phyloP scores from a whole-genome alignment of 2,113 vertebrate species.

The Embiotoca jacksoni region DNA sequence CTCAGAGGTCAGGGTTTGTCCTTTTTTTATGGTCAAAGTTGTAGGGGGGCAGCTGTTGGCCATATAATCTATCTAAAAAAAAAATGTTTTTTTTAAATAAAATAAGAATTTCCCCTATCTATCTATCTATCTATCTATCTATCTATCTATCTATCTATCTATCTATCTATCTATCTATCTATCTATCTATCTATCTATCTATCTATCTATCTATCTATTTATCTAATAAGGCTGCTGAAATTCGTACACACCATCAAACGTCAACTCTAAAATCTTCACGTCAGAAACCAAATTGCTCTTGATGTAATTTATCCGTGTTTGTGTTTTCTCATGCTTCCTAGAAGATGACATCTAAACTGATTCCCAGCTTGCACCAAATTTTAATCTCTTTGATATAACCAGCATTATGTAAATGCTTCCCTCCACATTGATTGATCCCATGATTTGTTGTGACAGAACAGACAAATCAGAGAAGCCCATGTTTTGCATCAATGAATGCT shows the following conservation, averaged over 20 bases:
- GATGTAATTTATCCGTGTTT: slow-evolving; percentile 43
- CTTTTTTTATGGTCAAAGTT: slow-evolving; percentile 10
- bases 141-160: too few species aligned
- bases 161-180: too few species aligned
- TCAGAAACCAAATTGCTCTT: slow-evolving; percentile 36
- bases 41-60: not conserved
- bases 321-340: slow-evolving; percentile 34
- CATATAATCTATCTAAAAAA: not conserved
- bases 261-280: slow-evolving; percentile 29
- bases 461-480: slow-evolving; percentile 51
- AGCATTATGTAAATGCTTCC: slow-evolving; percentile 62
- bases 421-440: slow-evolving; percentile 51
- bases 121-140: too few species aligned
- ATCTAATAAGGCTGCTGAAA: slow-evolving; percentile 1
- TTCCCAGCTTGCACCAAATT: slow-evolving; percentile 38
- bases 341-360: slow-evolving; percentile 60
- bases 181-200: too few species aligned
- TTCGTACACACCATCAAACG: slow-evolving; percentile 2
- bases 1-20: not conserved
- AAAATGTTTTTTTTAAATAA: too few species aligned
- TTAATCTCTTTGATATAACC: slow-evolving; percentile 67
- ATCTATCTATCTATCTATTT: too few species aligned
- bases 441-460: slow-evolving; percentile 75
- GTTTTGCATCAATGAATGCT: slow-evolving; percentile 58
- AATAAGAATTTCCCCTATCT: too few species aligned